Conservation (phyloP, 2,888 invertebrate genomes). For the Drosophila sordidula region DNA sequence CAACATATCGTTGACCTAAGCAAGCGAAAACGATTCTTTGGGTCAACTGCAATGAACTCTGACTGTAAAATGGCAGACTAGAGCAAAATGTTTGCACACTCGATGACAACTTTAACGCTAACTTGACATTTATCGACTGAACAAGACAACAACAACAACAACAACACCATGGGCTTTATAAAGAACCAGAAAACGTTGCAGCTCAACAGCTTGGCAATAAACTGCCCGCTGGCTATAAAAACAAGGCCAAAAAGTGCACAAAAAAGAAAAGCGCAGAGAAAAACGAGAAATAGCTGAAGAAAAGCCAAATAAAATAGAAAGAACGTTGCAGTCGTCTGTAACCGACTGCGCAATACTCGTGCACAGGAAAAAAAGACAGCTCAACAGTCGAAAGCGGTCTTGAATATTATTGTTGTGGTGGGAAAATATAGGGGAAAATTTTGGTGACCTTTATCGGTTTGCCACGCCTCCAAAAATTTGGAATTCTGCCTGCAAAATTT, state of each 20-base stretch:
- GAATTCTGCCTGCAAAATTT: too few species aligned
- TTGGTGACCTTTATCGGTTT: too few species aligned
- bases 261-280: background rate
- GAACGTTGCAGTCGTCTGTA: background rate
- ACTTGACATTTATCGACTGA: constrained; percentile 56
- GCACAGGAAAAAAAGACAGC: background rate
- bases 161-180: constrained; percentile 3
- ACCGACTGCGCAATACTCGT: background rate
- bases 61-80: background rate
- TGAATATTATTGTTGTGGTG: too few species aligned
- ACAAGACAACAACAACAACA: constrained; percentile 14
- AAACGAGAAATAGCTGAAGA: background rate
- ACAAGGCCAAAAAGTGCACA: constrained; percentile 5
- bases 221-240: constrained; percentile 29
- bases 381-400: too few species aligned
- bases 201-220: constrained; percentile 43
- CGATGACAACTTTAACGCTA: constrained; percentile 26
- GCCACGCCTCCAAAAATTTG: too few species aligned
- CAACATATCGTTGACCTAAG: background rate
- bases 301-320: background rate
- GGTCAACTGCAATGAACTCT: constrained; percentile 4
- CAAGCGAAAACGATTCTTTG: background rate
- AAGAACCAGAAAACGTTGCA: constrained; percentile 16
- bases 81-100: constrained; percentile 4
- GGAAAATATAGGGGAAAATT: too few species aligned